Evolutionary conservation across 2,113 vertebrate species (phyloP), one percentile per base, ranked within the genome.

Genomic region (Mesembrinibis cayennensis): DNA sequence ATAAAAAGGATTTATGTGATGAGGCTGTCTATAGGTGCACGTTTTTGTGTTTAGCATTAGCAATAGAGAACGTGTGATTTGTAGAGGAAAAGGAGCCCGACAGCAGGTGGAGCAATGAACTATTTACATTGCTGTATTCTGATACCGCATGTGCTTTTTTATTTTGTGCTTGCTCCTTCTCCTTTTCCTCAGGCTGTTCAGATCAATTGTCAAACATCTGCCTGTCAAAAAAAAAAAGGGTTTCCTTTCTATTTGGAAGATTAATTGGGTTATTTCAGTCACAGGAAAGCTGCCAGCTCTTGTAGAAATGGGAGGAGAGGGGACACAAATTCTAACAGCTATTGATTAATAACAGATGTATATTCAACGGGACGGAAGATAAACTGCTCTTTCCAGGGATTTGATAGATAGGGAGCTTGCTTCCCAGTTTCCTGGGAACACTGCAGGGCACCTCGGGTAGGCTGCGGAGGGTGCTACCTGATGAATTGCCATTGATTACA

Each of bases 81-180:
- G 30, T 59, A 69, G 73, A 84, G 53, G 66, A 69, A 84, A 85
- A 95, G 50, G 53, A 89, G 89, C 87, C 55, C 87, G 63, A 87
- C 89, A 94, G 93, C 89, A 97, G 94, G 82, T 96, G 96, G 97
- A 97, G 91, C 89, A 97, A 50, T 55, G 82, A 90, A 90, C 87
- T 90, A 13, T 91, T 90, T 90, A 36, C 62, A 44, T 72, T 1
- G 0, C 42, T 55, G 45, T 53, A 30, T 94, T 47, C 12, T 65
- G 71, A 14, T 32, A 36, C 8, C 44, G 15, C n/a, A 13, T 52
- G 22, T 38, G 45, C 17, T 66, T 79, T 36, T 66, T 76, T 59
- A 23, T 63, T 85, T 91, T 67, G 32, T 61, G 27, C 25, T 90
- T 65, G 45, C 30, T 96, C 49, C 36, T 27, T 91, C 38, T 92